Conservation (phyloP, 2,888 invertebrate genomes). For the Sesamia inferens region DNA sequence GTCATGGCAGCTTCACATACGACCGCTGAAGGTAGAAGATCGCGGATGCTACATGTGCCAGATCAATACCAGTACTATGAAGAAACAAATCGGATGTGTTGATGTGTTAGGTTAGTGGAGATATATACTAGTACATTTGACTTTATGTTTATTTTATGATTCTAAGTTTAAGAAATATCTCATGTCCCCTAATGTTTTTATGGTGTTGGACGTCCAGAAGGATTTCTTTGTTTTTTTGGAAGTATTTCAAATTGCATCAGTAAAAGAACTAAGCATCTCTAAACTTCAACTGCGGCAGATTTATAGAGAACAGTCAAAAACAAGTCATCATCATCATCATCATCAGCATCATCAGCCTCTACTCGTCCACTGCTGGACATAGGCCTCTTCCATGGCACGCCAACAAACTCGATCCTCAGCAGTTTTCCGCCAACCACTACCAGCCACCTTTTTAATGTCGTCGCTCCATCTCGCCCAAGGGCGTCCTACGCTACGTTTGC, state of each 20-base stretch:
- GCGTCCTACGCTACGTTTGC: no score
- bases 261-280: constrained; percentile 10
- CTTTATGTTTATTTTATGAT: neutral
- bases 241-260: neutral
- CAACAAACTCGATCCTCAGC: no score
- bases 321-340: constrained; percentile 1
- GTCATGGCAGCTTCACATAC: constrained; percentile 93
- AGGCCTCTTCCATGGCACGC: no score
- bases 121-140: neutral
- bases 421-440: no score
- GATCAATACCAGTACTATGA: constrained; percentile 94
- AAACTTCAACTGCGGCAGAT: neutral
- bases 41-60: constrained; percentile 95
- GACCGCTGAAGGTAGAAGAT: constrained; percentile 93
- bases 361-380: no score
- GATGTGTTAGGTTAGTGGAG: constrained; percentile 92
- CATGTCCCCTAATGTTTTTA: neutral
- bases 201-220: neutral
- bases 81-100: constrained; percentile 94
- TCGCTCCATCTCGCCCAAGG: no score
- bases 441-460: no score
- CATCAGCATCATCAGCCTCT: no score
- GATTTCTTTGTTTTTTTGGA: neutral
- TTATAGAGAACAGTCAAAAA: constrained; percentile 12
- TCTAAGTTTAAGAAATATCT: neutral